Evolutionary conservation across 2,888 invertebrate species (phyloP).

Genomic region (Tricholauxania praeusta): DNA sequence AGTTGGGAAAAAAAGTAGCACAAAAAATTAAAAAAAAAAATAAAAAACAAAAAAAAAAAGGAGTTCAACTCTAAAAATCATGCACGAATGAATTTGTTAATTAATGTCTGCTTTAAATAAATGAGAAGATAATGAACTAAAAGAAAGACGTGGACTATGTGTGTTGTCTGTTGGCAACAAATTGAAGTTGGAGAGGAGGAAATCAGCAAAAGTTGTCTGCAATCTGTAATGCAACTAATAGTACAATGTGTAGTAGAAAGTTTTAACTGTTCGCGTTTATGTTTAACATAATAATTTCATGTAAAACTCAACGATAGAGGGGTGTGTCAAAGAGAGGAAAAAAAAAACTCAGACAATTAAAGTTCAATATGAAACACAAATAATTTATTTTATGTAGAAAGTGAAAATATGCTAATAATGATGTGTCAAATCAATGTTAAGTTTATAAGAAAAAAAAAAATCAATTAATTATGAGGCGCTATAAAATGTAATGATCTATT

Average conservation of each 20-base stretch:
- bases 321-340: neutral
- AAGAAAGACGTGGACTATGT: neutral
- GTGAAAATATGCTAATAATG: neutral
- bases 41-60: slow-evolving; percentile 9
- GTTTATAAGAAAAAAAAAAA: too few species aligned
- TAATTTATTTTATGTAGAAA: slow-evolving; percentile 18
- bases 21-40: neutral
- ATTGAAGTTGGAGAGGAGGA: slow-evolving; percentile 37
- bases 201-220: slow-evolving; percentile 41
- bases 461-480: too few species aligned
- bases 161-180: slow-evolving; percentile 19
- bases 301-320: slow-evolving; percentile 13
- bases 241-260: slow-evolving; percentile 43
- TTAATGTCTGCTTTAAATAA: slow-evolving; percentile 39
- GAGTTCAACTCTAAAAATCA: slow-evolving; percentile 29
- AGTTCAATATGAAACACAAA: neutral
- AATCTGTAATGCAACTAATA: neutral
- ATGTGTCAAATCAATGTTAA: too few species aligned
- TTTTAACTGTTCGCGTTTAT: slow-evolving; percentile 26
- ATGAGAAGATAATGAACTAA: slow-evolving; percentile 23
- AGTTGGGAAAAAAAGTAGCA: neutral
- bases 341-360: slow-evolving; percentile 22
- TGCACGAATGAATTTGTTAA: slow-evolving; percentile 44
- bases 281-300: slow-evolving; percentile 36
- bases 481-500: too few species aligned